These are phyloP conservation scores for Apodemia hepburni DNA, from an alignment of 2,888 invertebrate genomes.

Conservation along the genomic window DNA sequence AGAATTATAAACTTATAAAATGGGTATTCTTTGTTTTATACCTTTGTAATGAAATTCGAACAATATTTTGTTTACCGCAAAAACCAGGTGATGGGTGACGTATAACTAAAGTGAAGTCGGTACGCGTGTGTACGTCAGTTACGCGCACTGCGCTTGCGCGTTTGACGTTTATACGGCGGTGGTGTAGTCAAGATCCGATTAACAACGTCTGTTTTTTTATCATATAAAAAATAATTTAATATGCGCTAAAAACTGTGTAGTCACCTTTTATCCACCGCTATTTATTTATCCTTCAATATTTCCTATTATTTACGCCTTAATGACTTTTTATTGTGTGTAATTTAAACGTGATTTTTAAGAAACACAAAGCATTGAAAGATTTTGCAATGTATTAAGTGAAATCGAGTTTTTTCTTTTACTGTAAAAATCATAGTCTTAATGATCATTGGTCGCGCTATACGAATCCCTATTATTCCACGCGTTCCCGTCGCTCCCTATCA, in stretches of 20 bases:
- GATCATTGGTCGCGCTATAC: constrained; percentile 51
- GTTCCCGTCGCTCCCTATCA: constrained; percentile 56
- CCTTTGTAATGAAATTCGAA: neutral
- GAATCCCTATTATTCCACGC: constrained; percentile 68
- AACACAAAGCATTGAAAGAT: constrained; percentile 8
- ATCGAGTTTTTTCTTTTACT: constrained; percentile 13
- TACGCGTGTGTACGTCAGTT: constrained; percentile 72
- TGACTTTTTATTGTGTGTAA: constrained; percentile 7
- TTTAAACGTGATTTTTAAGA: constrained; percentile 16
- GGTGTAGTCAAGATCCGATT: constrained; percentile 78
- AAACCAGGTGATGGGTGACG: constrained; percentile 41
- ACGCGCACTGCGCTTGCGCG: constrained; percentile 77
- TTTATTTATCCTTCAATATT: constrained; percentile 22
- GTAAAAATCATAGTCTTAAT: constrained; percentile 41
- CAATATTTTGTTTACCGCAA: constrained; percentile 28
- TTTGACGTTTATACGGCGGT: constrained; percentile 78
- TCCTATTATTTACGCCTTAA: constrained; percentile 3
- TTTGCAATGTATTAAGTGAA: constrained; percentile 16
- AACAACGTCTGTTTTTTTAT: constrained; percentile 75
- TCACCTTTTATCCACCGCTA: constrained; percentile 53
- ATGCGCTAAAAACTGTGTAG: constrained; percentile 32
- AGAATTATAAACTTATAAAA: no score
- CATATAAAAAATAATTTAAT: constrained; percentile 33
- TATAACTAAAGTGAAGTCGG: constrained; percentile 55
- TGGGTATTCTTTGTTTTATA: no score